These are phyloP conservation scores for Caenorhabditis latens DNA, from an alignment of 1,140 invertebrate species.

Conservation along the genomic window DNA sequence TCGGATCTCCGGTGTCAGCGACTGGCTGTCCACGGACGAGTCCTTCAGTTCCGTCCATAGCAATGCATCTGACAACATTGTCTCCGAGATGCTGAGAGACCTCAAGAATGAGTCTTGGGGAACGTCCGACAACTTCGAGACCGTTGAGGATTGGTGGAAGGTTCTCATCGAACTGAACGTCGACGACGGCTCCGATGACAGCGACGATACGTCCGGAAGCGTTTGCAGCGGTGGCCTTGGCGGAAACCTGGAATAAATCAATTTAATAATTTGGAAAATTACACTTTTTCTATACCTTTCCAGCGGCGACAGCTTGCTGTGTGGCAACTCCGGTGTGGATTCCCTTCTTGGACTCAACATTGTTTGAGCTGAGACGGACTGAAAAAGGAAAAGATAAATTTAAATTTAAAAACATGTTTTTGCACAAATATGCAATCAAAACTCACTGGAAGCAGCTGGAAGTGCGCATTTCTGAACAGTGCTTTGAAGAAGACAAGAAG, in stretches of 20 bases:
- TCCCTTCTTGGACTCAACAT: constrained; percentile 63
- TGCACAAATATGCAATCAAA: constrained; percentile 31
- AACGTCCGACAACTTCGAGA: constrained; percentile 89
- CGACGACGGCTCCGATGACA: constrained; percentile 99
- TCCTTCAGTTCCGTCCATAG: constrained; percentile 99
- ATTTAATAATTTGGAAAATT: not conserved
- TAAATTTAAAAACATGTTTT: constrained; percentile 7
- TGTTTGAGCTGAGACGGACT: constrained; percentile 65
- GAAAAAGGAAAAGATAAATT: constrained; percentile 45
- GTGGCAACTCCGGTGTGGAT: constrained; percentile 69
- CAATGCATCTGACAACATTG: constrained; percentile 94
- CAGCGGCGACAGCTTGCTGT: constrained; percentile 68
- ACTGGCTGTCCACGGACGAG: constrained; percentile 91
- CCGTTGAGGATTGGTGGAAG: constrained; percentile 98
- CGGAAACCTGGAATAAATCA: constrained; percentile 54
- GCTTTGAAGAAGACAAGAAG: constrained; percentile 67
- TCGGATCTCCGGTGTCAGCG: constrained; percentile 91
- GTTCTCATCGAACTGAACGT: constrained; percentile 96
- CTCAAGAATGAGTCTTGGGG: constrained; percentile 85
- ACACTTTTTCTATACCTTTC: constrained; percentile 1
- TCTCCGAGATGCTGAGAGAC: constrained; percentile 92
- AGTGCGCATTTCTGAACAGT: constrained; percentile 66
- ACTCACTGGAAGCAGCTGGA: constrained; percentile 63
- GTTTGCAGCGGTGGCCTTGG: constrained; percentile 68
- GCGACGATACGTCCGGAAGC: constrained; percentile 83